Evolutionary conservation across 2,113 vertebrate species (phyloP).

Genomic region (Physeter macrocephalus): DNA sequence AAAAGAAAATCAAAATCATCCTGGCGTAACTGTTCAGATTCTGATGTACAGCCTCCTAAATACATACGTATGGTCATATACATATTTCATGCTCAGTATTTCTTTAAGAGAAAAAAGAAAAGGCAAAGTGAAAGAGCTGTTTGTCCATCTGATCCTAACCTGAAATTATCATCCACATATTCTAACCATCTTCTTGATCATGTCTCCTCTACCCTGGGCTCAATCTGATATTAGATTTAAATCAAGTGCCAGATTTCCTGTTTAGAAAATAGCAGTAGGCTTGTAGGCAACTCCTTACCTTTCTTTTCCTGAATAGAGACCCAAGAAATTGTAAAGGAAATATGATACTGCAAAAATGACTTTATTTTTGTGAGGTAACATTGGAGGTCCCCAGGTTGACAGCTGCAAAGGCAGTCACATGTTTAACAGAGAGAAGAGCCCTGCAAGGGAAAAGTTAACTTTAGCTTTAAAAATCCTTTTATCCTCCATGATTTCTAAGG

Average conservation of each 20-base stretch:
- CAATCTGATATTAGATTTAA: background rate
- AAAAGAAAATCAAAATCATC: background rate
- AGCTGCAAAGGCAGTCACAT: conserved; percentile 20
- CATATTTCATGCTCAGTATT: background rate
- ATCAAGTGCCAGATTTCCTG: background rate
- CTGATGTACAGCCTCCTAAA: background rate
- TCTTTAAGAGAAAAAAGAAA: background rate
- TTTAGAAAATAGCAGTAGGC: background rate
- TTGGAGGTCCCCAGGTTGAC: background rate
- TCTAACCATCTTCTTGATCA: background rate
- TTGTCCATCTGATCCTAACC: background rate
- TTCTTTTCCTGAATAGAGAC: conserved; percentile 30
- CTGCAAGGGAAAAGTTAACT: conserved; percentile 51
- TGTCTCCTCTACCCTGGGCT: background rate
- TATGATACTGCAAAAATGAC: background rate
- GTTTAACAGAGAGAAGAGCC: conserved; percentile 17
- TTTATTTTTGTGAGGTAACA: conserved; percentile 24
- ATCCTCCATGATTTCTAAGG: conserved; percentile 59
- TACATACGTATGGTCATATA: background rate
- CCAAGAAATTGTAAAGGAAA: background rate
- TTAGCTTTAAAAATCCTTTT: conserved; percentile 65
- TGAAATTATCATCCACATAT: background rate
- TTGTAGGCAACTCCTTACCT: background rate
- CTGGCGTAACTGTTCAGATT: background rate
- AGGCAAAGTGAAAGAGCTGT: background rate